Conservation (phyloP, 2,113 vertebrate genomes). For the Sialia sialis region DNA sequence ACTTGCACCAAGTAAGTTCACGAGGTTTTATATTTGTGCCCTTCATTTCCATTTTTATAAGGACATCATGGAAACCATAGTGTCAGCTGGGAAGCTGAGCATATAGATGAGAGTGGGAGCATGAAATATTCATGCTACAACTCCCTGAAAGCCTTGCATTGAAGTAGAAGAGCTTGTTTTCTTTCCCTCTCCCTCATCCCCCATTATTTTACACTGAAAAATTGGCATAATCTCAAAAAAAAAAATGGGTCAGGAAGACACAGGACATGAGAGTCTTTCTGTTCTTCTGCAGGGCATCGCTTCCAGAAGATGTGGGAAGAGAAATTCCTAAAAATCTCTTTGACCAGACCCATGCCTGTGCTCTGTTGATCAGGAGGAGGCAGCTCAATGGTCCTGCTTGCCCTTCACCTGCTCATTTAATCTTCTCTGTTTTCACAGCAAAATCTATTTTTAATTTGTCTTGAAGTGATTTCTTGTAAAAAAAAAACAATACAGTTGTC, state of each 20-base stretch:
- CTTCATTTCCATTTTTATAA: not conserved
- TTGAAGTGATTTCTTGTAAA: not conserved
- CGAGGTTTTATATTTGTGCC: not conserved
- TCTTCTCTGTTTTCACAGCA: not conserved
- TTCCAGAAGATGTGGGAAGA: not conserved
- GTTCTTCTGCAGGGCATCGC: accelerated
- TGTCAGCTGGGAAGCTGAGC: not conserved
- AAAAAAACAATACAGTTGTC: not conserved
- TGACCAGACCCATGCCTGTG: not conserved
- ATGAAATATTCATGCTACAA: constrained; percentile 2
- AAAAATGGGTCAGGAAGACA: not conserved
- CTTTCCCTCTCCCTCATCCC: not conserved
- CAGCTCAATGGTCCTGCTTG: not conserved
- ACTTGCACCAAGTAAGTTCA: not conserved
- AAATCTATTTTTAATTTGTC: not conserved
- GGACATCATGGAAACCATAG: not conserved
- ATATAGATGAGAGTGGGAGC: not conserved
- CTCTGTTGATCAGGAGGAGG: not conserved
- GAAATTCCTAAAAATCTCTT: not conserved
- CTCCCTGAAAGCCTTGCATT: not conserved
- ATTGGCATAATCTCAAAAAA: not conserved
- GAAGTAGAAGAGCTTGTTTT: not conserved
- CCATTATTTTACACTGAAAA: not conserved
- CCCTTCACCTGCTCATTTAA: not conserved
- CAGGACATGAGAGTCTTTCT: not conserved